Evolutionary conservation across 2,888 invertebrate genomes (phyloP).

Genomic region (Epinotia demarniana): DNA sequence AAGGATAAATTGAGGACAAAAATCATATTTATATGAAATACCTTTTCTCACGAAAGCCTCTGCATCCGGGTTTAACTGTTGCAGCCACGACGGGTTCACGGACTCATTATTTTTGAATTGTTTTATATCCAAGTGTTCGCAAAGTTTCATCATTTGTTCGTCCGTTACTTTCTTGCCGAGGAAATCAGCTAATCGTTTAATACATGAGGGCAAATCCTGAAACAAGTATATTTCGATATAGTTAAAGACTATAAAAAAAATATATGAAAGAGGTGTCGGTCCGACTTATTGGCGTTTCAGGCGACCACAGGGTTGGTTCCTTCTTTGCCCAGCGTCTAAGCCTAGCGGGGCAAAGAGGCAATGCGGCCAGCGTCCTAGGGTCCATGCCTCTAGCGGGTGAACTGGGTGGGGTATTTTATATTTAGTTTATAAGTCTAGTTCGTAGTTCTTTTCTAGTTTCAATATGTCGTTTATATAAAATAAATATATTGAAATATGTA

Average conservation of each 20-base stretch:
- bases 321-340: too few species aligned
- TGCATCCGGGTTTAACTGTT: conserved; percentile 62
- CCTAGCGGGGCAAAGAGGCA: too few species aligned
- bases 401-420: too few species aligned
- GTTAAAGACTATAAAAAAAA: neutral
- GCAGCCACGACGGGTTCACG: conserved; percentile 83
- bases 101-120: conserved; percentile 89
- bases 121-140: conserved; percentile 87
- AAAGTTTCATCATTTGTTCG: conserved; percentile 82
- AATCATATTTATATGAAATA: conserved; percentile 54
- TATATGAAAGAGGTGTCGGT: too few species aligned
- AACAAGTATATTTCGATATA: conserved; percentile 46
- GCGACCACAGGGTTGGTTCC: too few species aligned
- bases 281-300: too few species aligned
- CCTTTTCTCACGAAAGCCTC: conserved; percentile 21
- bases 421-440: too few species aligned
- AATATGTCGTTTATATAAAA: too few species aligned
- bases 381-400: too few species aligned
- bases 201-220: conserved; percentile 78
- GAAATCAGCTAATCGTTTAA: conserved; percentile 82
- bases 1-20: too few species aligned
- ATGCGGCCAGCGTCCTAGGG: too few species aligned
- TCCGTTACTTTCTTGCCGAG: conserved; percentile 77
- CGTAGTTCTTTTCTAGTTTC: too few species aligned
- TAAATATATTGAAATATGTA: neutral